Evolutionary conservation across 2,797 vertebrate species (phyloP).

Genomic region (Syndactyla subalaris): DNA sequence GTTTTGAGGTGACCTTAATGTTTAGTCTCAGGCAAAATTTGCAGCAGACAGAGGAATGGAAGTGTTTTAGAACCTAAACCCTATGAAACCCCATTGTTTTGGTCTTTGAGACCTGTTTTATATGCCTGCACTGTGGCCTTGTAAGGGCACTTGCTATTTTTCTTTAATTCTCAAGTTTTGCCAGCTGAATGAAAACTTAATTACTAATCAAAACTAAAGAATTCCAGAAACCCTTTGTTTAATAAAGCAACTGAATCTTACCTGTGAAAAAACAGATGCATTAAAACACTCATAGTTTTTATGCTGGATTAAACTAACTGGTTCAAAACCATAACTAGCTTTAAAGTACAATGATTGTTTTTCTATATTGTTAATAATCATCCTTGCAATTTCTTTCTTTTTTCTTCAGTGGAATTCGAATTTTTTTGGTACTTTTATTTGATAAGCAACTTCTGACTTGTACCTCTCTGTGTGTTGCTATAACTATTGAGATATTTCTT

Average conservation of each 20-base stretch:
- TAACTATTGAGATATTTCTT: not conserved
- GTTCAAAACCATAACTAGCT: not conserved
- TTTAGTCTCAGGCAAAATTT: not conserved
- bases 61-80: not conserved
- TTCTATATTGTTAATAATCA: not conserved
- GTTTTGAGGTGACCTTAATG: not conserved
- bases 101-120: not conserved
- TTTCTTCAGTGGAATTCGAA: not conserved
- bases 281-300: not conserved
- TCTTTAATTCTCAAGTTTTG: not conserved
- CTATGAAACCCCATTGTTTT: not conserved
- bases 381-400: not conserved
- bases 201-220: not conserved
- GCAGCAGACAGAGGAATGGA: not conserved
- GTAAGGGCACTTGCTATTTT: not conserved
- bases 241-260: not conserved
- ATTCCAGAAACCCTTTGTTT: not conserved
- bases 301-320: not conserved
- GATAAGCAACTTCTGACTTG: not conserved
- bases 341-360: not conserved
- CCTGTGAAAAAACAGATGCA: not conserved
- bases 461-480: accelerated
- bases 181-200: not conserved
- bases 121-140: not conserved
- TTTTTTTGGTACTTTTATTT: not conserved